Conservation (phyloP, 2,888 invertebrate genomes). For the Neoitamus cyanurus region DNA sequence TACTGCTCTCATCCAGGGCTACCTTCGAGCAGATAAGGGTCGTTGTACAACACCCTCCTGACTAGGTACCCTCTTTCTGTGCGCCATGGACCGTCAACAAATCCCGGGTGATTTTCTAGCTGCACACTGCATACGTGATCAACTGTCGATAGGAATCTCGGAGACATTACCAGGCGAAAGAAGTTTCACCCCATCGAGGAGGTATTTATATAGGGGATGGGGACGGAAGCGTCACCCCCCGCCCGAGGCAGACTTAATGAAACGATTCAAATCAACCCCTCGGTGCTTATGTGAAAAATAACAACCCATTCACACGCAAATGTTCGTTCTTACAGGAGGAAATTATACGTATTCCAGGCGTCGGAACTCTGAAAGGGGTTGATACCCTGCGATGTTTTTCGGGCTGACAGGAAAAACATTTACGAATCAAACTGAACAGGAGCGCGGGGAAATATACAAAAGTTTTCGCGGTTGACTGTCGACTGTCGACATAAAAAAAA, state of each 20-base stretch:
- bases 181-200: neutral
- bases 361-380: neutral
- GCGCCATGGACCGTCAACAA: neutral
- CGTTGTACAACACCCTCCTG: neutral
- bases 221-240: neutral
- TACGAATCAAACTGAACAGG: slow-evolving; percentile 25
- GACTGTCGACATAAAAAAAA: neutral
- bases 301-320: slow-evolving; percentile 40
- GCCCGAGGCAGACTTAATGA: slow-evolving; percentile 27
- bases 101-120: neutral
- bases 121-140: slow-evolving; percentile 25
- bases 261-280: slow-evolving; percentile 38
- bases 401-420: slow-evolving; percentile 10
- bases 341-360: neutral
- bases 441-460: neutral
- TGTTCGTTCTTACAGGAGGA: neutral
- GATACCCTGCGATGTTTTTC: slow-evolving; percentile 7
- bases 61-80: neutral
- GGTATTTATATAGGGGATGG: neutral
- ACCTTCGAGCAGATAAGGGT: slow-evolving; percentile 14
- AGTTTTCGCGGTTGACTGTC: slow-evolving; percentile 22
- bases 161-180: slow-evolving; percentile 29
- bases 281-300: slow-evolving; percentile 23
- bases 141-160: slow-evolving; percentile 30
- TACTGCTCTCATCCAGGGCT: neutral